Conservation (phyloP, 2,113 vertebrate genomes). For the Tinamus guttatus region DNA sequence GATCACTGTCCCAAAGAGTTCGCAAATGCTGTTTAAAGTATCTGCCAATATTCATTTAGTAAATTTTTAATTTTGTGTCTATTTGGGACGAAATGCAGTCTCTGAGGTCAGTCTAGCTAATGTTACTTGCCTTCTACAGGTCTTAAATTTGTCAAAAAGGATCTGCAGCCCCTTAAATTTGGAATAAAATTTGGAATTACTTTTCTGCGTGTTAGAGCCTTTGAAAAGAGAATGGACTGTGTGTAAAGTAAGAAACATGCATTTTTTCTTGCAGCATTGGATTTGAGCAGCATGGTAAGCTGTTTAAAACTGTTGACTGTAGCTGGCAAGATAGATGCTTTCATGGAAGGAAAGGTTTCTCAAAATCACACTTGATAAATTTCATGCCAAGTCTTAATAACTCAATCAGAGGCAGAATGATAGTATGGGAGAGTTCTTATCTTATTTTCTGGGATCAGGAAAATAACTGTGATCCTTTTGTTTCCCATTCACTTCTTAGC, state of each 20-base stretch:
- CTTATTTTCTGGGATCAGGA: neutral
- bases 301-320: neutral
- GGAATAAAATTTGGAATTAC: neutral
- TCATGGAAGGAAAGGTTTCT: neutral
- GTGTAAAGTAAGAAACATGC: neutral
- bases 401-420: neutral
- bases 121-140: neutral
- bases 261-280: neutral
- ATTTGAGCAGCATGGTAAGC: neutral
- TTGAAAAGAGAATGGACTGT: neutral
- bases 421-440: neutral
- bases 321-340: neutral
- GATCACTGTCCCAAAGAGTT: neutral
- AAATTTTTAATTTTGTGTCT: neutral
- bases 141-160: neutral
- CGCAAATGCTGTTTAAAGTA: neutral
- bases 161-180: neutral
- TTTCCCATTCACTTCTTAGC: neutral
- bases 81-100: neutral
- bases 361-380: neutral
- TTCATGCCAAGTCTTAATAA: neutral
- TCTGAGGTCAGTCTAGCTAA: neutral
- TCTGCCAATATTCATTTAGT: neutral
- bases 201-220: neutral
- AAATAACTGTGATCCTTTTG: slow-evolving; percentile 7